Percentiles rank a stretch among this genome's conserved stretches.
Evolutionary conservation across 2,113 vertebrate species (phyloP).

Genomic region (Siphamia tubifer): DNA sequence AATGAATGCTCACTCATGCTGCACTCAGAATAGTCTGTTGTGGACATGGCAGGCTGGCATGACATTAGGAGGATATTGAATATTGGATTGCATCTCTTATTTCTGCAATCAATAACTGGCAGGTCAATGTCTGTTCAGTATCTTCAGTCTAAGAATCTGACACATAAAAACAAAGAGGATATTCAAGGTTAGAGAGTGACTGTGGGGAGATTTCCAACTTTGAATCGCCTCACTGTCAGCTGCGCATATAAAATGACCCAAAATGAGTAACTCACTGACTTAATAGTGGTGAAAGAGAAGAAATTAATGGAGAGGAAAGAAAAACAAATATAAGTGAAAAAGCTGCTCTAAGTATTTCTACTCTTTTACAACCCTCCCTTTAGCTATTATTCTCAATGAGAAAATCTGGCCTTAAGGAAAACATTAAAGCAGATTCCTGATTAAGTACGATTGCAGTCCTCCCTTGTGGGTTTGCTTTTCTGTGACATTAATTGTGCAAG

Average conservation of each 20-base stretch:
- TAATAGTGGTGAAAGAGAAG: not conserved
- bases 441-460: not conserved
- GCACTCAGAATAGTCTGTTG: constrained; percentile 57
- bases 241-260: not conserved
- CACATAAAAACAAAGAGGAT: constrained; percentile 21
- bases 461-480: not conserved
- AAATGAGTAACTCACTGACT: not conserved
- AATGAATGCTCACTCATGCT: constrained; percentile 50
- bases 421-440: constrained; percentile 17
- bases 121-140: constrained; percentile 12
- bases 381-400: not conserved
- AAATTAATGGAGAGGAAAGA: not conserved
- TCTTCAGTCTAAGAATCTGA: constrained; percentile 21
- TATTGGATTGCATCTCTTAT: constrained; percentile 41
- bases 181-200: constrained; percentile 28
- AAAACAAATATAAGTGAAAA: not conserved
- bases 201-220: not conserved
- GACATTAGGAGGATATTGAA: constrained; percentile 22
- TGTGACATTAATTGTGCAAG: constrained; percentile 24
- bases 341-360: not conserved
- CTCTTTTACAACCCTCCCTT: not conserved
- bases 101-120: constrained; percentile 49
- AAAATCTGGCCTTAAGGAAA: constrained; percentile 20
- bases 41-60: constrained; percentile 38
- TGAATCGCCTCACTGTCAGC: not conserved